Percentiles rank a stretch among this genome's conserved stretches.
Evolutionary conservation across 2,113 vertebrate genomes (phyloP).

Genomic region (Erinaceus europaeus): DNA sequence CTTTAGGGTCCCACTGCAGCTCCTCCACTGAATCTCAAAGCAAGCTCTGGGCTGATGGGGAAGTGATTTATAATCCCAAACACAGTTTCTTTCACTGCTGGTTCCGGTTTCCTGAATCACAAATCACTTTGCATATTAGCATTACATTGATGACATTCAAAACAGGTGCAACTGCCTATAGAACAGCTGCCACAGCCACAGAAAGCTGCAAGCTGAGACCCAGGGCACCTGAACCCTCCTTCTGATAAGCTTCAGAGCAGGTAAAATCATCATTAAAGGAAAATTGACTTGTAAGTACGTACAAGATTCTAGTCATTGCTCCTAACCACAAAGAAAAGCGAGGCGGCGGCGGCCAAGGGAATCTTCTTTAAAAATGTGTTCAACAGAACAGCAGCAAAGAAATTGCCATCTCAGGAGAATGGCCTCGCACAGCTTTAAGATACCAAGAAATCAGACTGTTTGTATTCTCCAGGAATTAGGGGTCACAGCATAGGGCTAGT

Average conservation of each 20-base stretch:
- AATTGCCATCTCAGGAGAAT: conserved; percentile 40
- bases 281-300: conserved; percentile 65
- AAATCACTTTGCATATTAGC: conserved; percentile 70
- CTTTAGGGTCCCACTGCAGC: not conserved
- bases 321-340: conserved; percentile 50
- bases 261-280: conserved; percentile 69
- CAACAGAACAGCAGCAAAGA: conserved; percentile 58
- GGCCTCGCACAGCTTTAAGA: not conserved
- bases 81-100: conserved; percentile 50
- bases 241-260: conserved; percentile 68
- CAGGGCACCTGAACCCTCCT: conserved; percentile 22
- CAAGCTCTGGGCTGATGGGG: conserved; percentile 36
- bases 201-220: conserved; percentile 45
- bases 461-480: not conserved
- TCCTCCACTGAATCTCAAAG: conserved; percentile 17
- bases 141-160: conserved; percentile 64
- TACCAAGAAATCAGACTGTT: not conserved
- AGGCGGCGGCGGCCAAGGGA: not conserved
- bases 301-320: conserved; percentile 27
- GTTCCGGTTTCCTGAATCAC: conserved; percentile 65
- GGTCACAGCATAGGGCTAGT: not conserved
- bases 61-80: conserved; percentile 64
- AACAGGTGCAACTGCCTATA: conserved; percentile 69
- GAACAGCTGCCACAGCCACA: conserved; percentile 53
- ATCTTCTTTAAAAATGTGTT: conserved; percentile 57